phyloP scores from a whole-genome alignment of 2,113 vertebrate genomes.

The Neoarius graeffei region DNA sequence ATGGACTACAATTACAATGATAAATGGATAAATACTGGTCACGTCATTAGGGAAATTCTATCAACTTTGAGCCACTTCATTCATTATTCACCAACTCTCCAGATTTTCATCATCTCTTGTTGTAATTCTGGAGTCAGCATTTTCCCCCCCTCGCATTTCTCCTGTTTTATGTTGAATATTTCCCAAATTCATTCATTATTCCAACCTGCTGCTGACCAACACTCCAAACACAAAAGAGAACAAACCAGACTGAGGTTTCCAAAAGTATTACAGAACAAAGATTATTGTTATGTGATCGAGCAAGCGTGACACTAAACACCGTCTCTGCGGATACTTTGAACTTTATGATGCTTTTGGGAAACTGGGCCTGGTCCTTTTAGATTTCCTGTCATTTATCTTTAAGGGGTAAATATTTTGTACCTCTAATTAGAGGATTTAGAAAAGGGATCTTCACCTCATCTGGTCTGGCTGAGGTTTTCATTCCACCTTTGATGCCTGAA shows the following conservation, averaged over 20 bases:
- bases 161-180: neutral
- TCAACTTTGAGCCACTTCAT: neutral
- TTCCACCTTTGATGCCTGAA: neutral
- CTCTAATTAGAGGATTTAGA: no score
- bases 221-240: neutral
- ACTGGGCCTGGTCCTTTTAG: neutral
- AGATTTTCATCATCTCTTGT: conserved; percentile 11
- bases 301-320: neutral
- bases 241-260: neutral
- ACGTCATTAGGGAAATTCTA: neutral
- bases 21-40: neutral
- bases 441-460: neutral
- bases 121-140: neutral
- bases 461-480: neutral
- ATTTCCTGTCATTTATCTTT: neutral
- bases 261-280: neutral
- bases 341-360: neutral
- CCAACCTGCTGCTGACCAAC: neutral
- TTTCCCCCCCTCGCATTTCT: neutral
- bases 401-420: no score
- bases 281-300: neutral
- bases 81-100: neutral
- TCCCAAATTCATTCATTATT: neutral
- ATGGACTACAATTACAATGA: neutral
- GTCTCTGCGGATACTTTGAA: neutral